Percentiles rank a stretch among this genome's conserved stretches.
phyloP scores from a whole-genome alignment of 2,888 invertebrate genomes.

The Heliconius aoede region DNA sequence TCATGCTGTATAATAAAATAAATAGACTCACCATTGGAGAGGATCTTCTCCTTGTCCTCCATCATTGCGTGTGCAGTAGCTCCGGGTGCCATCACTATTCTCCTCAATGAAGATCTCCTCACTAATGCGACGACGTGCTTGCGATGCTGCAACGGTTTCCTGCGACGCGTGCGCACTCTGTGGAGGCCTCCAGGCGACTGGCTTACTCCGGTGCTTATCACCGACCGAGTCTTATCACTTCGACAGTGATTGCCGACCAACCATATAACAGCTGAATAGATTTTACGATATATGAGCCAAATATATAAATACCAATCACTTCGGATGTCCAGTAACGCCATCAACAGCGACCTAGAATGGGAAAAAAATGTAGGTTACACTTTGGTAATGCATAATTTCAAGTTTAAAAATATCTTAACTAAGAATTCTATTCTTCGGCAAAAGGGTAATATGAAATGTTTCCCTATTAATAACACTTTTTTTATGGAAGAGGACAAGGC shows the following conservation, averaged over 20 bases:
- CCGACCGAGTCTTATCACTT: conserved; percentile 77
- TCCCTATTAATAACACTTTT: too few species aligned
- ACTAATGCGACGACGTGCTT: conserved; percentile 76
- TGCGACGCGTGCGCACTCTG: conserved; percentile 79
- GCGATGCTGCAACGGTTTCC: conserved; percentile 67
- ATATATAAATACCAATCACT: conserved; percentile 74
- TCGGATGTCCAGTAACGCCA: conserved; percentile 75
- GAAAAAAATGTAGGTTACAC: conserved; percentile 47
- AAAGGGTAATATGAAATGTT: too few species aligned
- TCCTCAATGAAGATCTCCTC: conserved; percentile 75
- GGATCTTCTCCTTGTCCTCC: conserved; percentile 80
- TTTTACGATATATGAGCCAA: conserved; percentile 76
- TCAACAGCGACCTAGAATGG: conserved; percentile 78
- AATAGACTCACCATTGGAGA: conserved; percentile 56
- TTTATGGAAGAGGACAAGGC: too few species aligned
- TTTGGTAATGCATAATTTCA: neutral
- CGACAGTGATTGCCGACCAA: conserved; percentile 78
- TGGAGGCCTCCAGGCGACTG: conserved; percentile 77
- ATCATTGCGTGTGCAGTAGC: conserved; percentile 82
- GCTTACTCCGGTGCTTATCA: conserved; percentile 74
- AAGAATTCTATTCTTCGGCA: neutral
- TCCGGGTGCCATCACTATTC: conserved; percentile 84
- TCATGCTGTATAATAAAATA: neutral
- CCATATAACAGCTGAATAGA: conserved; percentile 76
- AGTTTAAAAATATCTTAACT: neutral